These are phyloP conservation scores for Rhinoptilus africanus DNA, from an alignment of 2,113 vertebrate genomes.

Conservation along the genomic window DNA sequence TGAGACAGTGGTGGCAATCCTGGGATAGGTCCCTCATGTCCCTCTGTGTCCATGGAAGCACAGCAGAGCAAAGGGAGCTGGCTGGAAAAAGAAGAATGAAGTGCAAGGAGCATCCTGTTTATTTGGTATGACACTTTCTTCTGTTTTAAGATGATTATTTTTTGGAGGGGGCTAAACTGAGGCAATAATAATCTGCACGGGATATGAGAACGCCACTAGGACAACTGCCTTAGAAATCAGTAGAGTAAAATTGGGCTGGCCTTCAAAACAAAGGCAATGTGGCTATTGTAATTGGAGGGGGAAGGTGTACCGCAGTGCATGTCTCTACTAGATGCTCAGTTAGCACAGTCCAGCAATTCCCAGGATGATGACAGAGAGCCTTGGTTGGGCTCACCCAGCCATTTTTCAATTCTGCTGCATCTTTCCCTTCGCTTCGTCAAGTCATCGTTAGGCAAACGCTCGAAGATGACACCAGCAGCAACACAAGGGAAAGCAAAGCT, in stretches of 20 bases:
- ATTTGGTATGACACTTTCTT: not conserved
- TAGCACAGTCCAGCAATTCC: not conserved
- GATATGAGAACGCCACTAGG: not conserved
- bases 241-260: not conserved
- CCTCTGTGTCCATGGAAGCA: not conserved
- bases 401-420: not conserved
- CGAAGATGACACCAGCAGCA: not conserved
- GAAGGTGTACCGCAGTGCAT: not conserved
- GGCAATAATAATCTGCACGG: not conserved
- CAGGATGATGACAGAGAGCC: not conserved
- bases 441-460: not conserved
- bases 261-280: not conserved
- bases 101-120: not conserved
- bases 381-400: not conserved
- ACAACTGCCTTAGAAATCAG: not conserved
- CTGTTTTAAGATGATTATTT: not conserved
- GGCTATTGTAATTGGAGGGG: not conserved
- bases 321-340: not conserved
- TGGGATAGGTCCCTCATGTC: not conserved
- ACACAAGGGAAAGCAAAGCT: slow-evolving; percentile 17
- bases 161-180: not conserved
- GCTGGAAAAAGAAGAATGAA: not conserved
- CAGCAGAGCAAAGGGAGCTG: not conserved
- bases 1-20: not conserved
- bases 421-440: not conserved